Conservation (phyloP, 2,888 invertebrate species). For the Temnothorax rugatulus region DNA sequence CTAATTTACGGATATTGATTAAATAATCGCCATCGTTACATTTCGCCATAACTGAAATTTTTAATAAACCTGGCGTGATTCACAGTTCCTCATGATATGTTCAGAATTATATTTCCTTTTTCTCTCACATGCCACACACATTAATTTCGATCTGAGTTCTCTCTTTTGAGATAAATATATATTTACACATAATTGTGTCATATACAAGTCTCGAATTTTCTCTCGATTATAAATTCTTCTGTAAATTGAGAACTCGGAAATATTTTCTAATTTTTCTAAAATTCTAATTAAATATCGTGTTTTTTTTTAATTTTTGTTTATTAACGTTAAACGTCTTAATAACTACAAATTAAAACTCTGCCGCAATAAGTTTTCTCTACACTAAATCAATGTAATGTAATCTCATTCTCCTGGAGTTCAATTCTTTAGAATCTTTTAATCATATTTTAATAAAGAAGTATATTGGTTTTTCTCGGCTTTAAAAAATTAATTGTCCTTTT, state of each 20-base stretch:
- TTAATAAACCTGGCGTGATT: slow-evolving; percentile 62
- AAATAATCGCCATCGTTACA: slow-evolving; percentile 54
- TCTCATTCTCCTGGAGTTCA: not conserved
- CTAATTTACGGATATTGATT: slow-evolving; percentile 69
- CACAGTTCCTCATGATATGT: slow-evolving; percentile 45
- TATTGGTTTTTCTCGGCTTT: not conserved
- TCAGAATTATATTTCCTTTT: slow-evolving; percentile 56
- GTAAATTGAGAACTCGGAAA: not conserved
- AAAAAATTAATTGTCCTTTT: not conserved
- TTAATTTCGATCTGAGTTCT: slow-evolving; percentile 62
- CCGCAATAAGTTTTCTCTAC: not conserved
- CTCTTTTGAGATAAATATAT: slow-evolving; percentile 51
- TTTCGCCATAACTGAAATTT: slow-evolving; percentile 42
- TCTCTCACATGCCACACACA: slow-evolving; percentile 38
- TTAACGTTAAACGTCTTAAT: not conserved
- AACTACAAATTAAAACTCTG: slow-evolving; percentile 2
- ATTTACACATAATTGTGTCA: not conserved
- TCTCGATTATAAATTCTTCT: not conserved
- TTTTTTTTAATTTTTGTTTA: not conserved
- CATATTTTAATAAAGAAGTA: not conserved
- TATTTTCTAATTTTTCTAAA: not conserved
- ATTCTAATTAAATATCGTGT: not conserved
- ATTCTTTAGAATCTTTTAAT: slow-evolving; percentile 1
- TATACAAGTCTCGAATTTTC: slow-evolving; percentile 1
- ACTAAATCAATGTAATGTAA: not conserved